A percentile compares a stretch with the other conserved stretches of the same genome.
These are phyloP conservation scores for Marcusenius ussheri DNA, from an alignment of 2,113 vertebrate genomes.

Conservation along the genomic window DNA sequence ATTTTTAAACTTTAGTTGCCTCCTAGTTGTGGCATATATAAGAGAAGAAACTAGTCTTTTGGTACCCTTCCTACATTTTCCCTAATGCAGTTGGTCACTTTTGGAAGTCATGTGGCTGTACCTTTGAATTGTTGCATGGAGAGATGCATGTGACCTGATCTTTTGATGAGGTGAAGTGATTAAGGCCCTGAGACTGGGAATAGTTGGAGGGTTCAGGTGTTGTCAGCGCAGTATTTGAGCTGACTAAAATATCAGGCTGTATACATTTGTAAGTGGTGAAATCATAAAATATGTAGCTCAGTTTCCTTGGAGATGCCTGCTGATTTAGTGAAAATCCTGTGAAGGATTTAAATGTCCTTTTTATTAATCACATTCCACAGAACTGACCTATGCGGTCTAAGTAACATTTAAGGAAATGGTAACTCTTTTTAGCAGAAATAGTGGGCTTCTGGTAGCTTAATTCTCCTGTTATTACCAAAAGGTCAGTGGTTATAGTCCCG, in stretches of 20 bases:
- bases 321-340: neutral
- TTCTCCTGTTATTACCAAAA: slow-evolving; percentile 5
- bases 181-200: neutral
- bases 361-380: slow-evolving; percentile 8
- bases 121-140: too few species aligned
- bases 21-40: neutral
- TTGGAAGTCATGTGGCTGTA: neutral
- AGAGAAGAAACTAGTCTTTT: neutral
- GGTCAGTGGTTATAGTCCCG: neutral
- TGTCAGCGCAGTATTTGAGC: neutral
- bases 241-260: neutral
- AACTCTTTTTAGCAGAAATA: neutral
- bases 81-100: neutral
- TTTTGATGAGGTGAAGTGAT: neutral
- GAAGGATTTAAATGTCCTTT: neutral
- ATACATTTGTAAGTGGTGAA: neutral
- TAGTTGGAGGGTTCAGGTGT: neutral
- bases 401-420: slow-evolving; percentile 4
- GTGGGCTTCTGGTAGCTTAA: neutral
- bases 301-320: neutral
- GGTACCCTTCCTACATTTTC: too few species aligned
- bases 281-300: neutral
- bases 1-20: slow-evolving; percentile 5
- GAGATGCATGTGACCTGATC: neutral
- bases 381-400: neutral